Base-by-base conservation (phyloP, 2,888 invertebrate genomes). In the Phengaris arion region DNA sequence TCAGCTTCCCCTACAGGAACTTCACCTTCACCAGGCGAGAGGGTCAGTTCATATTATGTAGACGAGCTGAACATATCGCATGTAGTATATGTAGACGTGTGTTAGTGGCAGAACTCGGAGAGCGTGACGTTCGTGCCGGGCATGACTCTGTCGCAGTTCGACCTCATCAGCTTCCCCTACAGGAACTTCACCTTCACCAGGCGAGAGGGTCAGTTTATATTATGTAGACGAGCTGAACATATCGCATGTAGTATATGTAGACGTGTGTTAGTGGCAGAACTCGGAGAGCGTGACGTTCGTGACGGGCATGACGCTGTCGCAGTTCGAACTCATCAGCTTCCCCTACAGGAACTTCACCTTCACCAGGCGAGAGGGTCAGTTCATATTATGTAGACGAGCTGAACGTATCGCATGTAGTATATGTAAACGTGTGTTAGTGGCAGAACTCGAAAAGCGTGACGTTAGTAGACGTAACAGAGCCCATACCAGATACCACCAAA, bases 131-230 rank as follows among this genome's bases (percentile, higher is more conserved):
- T 98, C 85, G 97, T 97, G 5, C 96, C 97, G 0, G 98, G 98
- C 74, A 98, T 98, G 96, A 96, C 97, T 0, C 94, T 99, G 22
- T 98, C 98, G 1, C 98, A 99, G 89, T 99, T 99, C 86, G 98
- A 98, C 88, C 94, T 99, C 80, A 97, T 97, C 90, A 97, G 97
- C 84, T 97, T 95, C 85, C 97, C 97, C 6, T 96, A 96, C 82
- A 94, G 97, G 79, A 98, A 98, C 89, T 96, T 96, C 79, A 97
- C 97, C 0, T 96, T 97, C 79, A 95, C 95, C 0, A 94, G 97
- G 74, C 94, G 97, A 80, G 97, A 98, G 93, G 97, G 96, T 96
- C 89, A 79, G 78, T 73, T 45, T 8, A 15, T 22, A 22, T 22
- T 13, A 55, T 51, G n/a, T n/a, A 13, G 7, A 51, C 54, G 48